Evolutionary conservation across 2,888 invertebrate species (phyloP), one percentile per base, ranked within the genome.

Genomic region (Polymixis lichenea): DNA sequence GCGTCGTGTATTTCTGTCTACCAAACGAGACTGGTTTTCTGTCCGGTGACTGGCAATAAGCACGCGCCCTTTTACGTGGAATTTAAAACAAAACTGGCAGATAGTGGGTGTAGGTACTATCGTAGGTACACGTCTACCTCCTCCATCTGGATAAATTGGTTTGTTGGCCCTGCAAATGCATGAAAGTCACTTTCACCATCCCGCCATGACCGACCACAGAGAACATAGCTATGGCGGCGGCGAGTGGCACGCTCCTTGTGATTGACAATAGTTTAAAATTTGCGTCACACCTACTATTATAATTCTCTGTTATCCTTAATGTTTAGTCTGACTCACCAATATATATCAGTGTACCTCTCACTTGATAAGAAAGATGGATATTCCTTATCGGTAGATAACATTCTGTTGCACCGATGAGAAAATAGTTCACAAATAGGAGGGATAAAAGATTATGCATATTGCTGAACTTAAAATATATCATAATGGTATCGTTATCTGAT

Each of bases 311-410:
- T 22, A n/a, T 43, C 56, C 19, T 38, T 51, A n/a, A 28, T 28
- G 22, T 25, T 65, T n/a, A 56, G 22, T 66, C 43, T n/a, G 69
- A 56, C 32, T 58, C n/a, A 58, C n/a, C 43, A 46, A 46, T 46
- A 38, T 38, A 38, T 32, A 5, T 38, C 11, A 22, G 22, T 17
- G 5, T 25, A 19, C 28, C 11, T 22, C 17, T 28, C 28, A 17
- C 17, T 68, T 58, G 46, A 56, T 46, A 28, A 17, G 15, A 56
- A 56, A 25, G 6, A n/a, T 22, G 32, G 13, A 25, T 67, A 32
- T 67, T n/a, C 19, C 17, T 55, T 72, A 75, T 62, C 61, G 22
- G 8, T 22, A 51, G 25, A 60, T 70, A 58, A 22, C 32, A 32
- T 25, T 15, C 8, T 32, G 68, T n/a, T 46, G 68, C 56, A 68